Evolutionary conservation across 1,140 invertebrate genomes (phyloP), one percentile per base, ranked within the genome.

Genomic region (Olivierus martensii): DNA sequence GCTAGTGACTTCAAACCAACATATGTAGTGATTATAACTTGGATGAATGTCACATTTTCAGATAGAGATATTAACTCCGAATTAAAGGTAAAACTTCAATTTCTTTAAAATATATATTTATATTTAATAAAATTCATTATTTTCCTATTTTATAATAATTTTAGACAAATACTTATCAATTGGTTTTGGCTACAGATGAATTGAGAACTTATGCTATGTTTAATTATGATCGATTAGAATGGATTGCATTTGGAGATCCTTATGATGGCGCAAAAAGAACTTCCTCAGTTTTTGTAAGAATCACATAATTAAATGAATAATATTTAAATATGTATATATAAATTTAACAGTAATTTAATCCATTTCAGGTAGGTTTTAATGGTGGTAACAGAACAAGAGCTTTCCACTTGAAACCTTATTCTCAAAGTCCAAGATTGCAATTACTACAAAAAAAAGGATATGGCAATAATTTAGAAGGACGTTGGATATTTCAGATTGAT

Each of bases 31-130:
- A 88, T 93, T 59, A 76, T 87, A n/a, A 96, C 91, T 1, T 96
- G 91, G 91, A 92, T 90, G 67, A 94, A 95, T 65, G 80, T 95
- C 66, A 87, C 87, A 1, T 93, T 94, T 67, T 79, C 84, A 61
- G 89, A 88, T 41, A 87, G 85, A 51, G 85, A 87, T 61, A 78
- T 81, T 55, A 47, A 61, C 66, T 80, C 85, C 51, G 49, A 4
- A 46, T 62, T 39, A 52, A 45, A 22, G 44, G 44, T 45, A 45
- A 28, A 28, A 28, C 9, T 28, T 28, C 9, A 28, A 28, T 6
- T 6, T 28, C 28, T 28, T 28, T 4, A 28, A 28, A 28, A 1
- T 9, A n/a, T n/a, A n/a, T n/a, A n/a, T n/a, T n/a, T n/a, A n/a
- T n/a, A n/a, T 28, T 28, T 28, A 4, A 28, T 28, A 28, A 28